Conservation (phyloP, 2,113 vertebrate species). For the Pteropus alecto region DNA sequence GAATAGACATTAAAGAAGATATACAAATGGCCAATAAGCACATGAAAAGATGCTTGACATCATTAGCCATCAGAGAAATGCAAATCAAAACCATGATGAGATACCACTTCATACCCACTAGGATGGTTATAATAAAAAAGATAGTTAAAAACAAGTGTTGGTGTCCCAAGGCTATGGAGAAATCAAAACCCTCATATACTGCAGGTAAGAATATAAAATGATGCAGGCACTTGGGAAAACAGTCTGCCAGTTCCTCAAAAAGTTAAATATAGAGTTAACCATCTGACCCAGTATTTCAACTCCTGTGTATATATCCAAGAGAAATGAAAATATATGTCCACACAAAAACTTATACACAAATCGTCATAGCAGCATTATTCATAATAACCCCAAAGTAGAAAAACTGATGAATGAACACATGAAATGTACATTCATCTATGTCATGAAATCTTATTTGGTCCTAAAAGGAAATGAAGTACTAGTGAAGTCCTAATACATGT, state of each 20-base stretch:
- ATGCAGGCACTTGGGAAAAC: background rate
- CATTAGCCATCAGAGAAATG: background rate
- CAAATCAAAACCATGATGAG: background rate
- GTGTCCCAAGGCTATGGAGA: background rate
- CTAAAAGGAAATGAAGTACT: background rate
- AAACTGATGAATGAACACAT: background rate
- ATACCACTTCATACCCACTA: background rate
- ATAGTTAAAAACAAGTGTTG: background rate
- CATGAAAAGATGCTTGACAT: background rate
- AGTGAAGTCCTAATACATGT: background rate
- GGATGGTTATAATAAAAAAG: background rate
- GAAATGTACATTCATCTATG: background rate
- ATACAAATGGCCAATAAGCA: background rate
- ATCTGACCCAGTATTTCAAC: background rate
- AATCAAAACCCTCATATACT: background rate
- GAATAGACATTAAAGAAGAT: background rate
- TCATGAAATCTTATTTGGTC: background rate
- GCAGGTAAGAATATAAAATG: background rate
- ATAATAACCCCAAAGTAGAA: conserved; percentile 6
- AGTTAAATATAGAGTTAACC: background rate
- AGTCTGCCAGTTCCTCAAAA: background rate
- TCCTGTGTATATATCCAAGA: background rate
- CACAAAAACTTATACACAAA: background rate
- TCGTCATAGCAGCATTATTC: background rate
- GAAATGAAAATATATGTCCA: background rate